These are phyloP conservation scores for Ondatra zibethicus DNA, from an alignment of 2,113 vertebrate species.

Conservation along the genomic window DNA sequence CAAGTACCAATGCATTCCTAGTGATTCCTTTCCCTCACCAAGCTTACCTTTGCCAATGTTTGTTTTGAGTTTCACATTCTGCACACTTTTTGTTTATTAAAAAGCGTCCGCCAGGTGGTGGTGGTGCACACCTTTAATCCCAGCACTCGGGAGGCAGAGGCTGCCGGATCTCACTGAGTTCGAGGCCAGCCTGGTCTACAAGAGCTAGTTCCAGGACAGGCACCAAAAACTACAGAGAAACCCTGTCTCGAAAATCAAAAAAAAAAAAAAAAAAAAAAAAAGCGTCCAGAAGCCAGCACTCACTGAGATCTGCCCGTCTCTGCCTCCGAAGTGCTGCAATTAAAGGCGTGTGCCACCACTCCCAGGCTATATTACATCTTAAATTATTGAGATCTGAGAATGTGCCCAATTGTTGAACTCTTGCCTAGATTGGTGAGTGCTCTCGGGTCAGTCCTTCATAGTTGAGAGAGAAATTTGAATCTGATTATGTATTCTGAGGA, in stretches of 20 bases:
- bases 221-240: too few relatives aligned
- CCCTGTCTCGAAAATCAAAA: too few relatives aligned
- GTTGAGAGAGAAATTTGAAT: background rate
- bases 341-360: too few relatives aligned
- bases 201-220: too few relatives aligned
- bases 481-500: background rate
- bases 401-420: background rate
- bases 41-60: background rate
- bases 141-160: too few relatives aligned
- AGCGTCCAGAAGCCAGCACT: too few relatives aligned
- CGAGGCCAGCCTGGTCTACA: too few relatives aligned
- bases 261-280: too few relatives aligned
- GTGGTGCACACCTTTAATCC: background rate
- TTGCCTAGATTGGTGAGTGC: too few relatives aligned
- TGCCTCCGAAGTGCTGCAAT: too few relatives aligned
- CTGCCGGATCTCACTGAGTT: too few relatives aligned
- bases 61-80: conserved; percentile 34
- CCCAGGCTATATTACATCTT: background rate
- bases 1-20: background rate
- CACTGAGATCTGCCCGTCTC: too few relatives aligned
- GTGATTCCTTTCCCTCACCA: background rate
- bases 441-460: background rate
- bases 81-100: background rate
- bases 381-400: background rate
- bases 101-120: background rate